Evolutionary conservation across 2,888 invertebrate genomes (phyloP).

Genomic region (Branchellion lobata): DNA sequence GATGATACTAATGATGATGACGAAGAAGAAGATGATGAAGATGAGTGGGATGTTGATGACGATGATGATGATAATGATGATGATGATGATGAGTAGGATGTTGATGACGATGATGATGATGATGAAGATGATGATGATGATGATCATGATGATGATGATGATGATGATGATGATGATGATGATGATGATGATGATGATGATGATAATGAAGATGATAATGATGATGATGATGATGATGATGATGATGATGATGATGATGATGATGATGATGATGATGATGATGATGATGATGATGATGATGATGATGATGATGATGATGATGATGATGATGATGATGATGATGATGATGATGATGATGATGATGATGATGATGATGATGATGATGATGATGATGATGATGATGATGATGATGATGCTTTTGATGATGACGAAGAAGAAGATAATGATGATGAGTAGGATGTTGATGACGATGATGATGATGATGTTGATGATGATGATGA

Average conservation of each 20-base stretch:
- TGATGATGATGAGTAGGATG: too few relatives aligned
- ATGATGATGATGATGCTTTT: too few relatives aligned
- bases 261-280: slow-evolving; percentile 9
- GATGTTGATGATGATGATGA: slow-evolving; percentile 34
- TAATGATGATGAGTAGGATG: too few relatives aligned
- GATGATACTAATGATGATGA: too few relatives aligned
- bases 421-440: too few relatives aligned
- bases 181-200: slow-evolving; percentile 2
- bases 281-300: slow-evolving; percentile 9
- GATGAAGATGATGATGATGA: slow-evolving; percentile 5
- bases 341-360: slow-evolving; percentile 9
- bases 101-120: slow-evolving; percentile 9
- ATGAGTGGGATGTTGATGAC: too few relatives aligned
- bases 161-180: neutral
- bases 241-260: neutral
- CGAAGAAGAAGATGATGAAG: too few relatives aligned
- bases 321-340: slow-evolving; percentile 9
- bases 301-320: slow-evolving; percentile 9
- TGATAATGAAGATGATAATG: too few relatives aligned
- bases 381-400: slow-evolving; percentile 1
- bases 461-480: slow-evolving; percentile 26
- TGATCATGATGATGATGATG: slow-evolving; percentile 1
- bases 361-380: slow-evolving; percentile 9
- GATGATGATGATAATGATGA: too few relatives aligned
- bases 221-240: slow-evolving; percentile 9